Evolutionary conservation across 2,797 vertebrate genomes (phyloP).

Genomic region (Mormyrus hasselquistii): DNA sequence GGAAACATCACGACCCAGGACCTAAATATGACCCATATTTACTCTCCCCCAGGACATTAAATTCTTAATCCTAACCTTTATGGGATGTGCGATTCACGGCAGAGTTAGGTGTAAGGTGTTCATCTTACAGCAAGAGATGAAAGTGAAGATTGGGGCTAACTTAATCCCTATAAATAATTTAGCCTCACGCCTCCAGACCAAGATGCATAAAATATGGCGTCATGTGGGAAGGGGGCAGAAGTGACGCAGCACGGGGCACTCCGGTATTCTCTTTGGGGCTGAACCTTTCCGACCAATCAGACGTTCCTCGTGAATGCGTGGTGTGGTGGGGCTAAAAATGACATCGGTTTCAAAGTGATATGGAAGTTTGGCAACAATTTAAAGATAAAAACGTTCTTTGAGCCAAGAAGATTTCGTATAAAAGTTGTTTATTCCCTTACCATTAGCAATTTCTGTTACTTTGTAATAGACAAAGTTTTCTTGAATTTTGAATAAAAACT

Average conservation of each 20-base stretch:
- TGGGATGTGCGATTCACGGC: not conserved
- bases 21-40: not conserved
- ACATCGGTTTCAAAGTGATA: not conserved
- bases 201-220: not conserved
- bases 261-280: not conserved
- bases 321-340: not conserved
- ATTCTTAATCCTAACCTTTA: not conserved
- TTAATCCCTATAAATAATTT: slow-evolving; percentile 3
- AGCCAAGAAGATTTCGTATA: not conserved
- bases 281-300: not conserved
- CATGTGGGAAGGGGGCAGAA: not conserved
- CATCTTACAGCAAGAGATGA: not conserved
- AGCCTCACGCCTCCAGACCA: not conserved
- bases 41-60: not conserved
- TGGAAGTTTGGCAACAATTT: not conserved
- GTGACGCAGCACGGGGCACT: not conserved
- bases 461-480: not conserved
- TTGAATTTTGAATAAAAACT: not conserved
- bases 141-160: not conserved
- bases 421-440: not conserved
- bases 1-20: not conserved
- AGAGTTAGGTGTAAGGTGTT: not conserved
- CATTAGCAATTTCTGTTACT: not conserved
- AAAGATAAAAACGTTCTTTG: not conserved
- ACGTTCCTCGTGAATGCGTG: not conserved